Evolutionary conservation across 2,888 invertebrate genomes (phyloP).

Genomic region (Trichogramma dendrolimi): DNA sequence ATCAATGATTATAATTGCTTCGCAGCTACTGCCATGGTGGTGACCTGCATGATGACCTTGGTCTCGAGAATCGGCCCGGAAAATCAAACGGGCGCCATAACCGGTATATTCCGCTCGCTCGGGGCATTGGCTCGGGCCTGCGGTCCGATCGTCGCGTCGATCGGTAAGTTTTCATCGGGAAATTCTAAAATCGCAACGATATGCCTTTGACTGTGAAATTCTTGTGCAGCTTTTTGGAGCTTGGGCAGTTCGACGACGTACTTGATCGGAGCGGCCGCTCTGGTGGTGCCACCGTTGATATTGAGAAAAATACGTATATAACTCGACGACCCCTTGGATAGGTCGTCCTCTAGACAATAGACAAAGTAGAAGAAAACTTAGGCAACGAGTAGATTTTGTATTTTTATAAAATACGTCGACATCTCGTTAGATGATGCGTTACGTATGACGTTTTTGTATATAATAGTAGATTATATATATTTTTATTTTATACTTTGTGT

Average conservation of each 20-base stretch:
- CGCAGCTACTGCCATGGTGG: constrained; percentile 84
- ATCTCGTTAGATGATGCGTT: too few species aligned
- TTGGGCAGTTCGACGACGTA: constrained; percentile 81
- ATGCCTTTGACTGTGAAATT: constrained; percentile 6
- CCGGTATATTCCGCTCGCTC: constrained; percentile 90
- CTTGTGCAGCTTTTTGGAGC: constrained; percentile 80
- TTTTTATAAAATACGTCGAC: too few species aligned
- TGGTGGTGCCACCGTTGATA: constrained; percentile 73
- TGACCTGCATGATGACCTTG: constrained; percentile 90
- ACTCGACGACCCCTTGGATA: too few species aligned
- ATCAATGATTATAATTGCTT: constrained; percentile 29
- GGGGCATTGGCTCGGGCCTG: constrained; percentile 90
- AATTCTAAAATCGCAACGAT: constrained; percentile 8
- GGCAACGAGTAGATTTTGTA: too few species aligned
- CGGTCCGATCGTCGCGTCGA: constrained; percentile 84
- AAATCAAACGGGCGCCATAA: constrained; percentile 84
- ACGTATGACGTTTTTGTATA: too few species aligned
- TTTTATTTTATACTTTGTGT: too few species aligned
- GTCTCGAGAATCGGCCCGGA: constrained; percentile 78
- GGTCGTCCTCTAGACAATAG: too few species aligned
- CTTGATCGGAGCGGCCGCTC: constrained; percentile 69
- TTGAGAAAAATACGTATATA: constrained; percentile 45
- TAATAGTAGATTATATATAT: too few species aligned
- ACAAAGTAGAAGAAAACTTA: too few species aligned
- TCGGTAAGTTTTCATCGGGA: constrained; percentile 57